A percentile compares a stretch with the other conserved stretches of the same genome.
These are phyloP conservation scores for Clostera curtula DNA, from an alignment of 2,888 invertebrate species.

Conservation along the genomic window DNA sequence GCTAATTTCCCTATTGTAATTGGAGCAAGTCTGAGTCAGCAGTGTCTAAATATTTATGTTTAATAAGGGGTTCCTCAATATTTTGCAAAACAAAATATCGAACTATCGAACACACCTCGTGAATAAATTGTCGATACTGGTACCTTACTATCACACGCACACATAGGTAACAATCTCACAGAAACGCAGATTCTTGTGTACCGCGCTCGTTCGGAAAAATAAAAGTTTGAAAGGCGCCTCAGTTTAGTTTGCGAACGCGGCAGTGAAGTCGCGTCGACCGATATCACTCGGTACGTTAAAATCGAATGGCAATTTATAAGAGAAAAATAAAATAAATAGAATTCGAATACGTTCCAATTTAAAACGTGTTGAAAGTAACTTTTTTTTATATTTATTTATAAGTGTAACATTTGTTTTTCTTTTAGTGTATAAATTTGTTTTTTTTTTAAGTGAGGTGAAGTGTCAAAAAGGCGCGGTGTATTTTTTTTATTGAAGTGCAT, in stretches of 20 bases:
- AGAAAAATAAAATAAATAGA: constrained; percentile 30
- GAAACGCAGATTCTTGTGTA: constrained; percentile 18
- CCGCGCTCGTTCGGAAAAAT: constrained; percentile 38
- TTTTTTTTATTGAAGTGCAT: constrained; percentile 35
- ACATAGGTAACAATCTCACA: constrained; percentile 13
- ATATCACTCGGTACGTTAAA: constrained; percentile 48
- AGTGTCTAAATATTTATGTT: too few species aligned
- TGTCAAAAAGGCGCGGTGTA: constrained; percentile 21
- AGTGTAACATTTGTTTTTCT: constrained; percentile 7
- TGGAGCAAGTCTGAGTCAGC: too few species aligned
- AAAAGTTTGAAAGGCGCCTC: constrained; percentile 39
- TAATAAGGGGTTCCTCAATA: too few species aligned
- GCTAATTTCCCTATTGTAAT: too few species aligned
- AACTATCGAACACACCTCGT: constrained; percentile 13
- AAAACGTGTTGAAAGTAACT: constrained; percentile 6
- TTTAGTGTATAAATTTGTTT: constrained; percentile 1
- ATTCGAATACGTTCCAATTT: constrained; percentile 14
- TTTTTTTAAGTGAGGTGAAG: constrained; percentile 18
- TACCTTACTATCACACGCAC: constrained; percentile 20
- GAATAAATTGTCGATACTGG: too few species aligned
- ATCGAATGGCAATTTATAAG: constrained; percentile 16
- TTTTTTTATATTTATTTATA: constrained; percentile 11
- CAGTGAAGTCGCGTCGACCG: constrained; percentile 37
- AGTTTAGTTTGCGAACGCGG: constrained; percentile 47
- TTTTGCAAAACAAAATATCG: constrained; percentile 1